Percentiles rank a stretch among this genome's conserved stretches.
Conservation (phyloP, 2,113 vertebrate species). For the Papio anubis region DNA sequence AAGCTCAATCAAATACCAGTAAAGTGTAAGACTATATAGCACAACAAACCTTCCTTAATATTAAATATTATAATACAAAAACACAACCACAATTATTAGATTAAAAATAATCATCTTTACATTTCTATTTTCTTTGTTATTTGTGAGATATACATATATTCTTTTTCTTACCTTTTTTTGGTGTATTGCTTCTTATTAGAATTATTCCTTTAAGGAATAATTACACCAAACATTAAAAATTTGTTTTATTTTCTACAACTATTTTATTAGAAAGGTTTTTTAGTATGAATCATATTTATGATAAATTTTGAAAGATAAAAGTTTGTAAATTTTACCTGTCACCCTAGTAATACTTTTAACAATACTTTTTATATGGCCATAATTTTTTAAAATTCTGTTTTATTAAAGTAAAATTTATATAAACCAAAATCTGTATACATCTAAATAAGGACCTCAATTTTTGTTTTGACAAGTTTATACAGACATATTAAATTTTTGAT, state of each 20-base stretch:
- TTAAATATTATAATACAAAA: background rate
- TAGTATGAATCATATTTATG: background rate
- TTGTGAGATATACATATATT: background rate
- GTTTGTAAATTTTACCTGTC: background rate
- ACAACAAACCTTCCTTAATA: background rate
- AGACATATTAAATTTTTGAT: background rate
- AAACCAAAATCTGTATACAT: background rate
- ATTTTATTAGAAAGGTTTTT: background rate
- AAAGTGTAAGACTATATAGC: background rate
- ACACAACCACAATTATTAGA: background rate
- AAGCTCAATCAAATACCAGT: too few relatives aligned
- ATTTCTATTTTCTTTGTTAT: background rate
- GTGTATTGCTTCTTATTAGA: background rate
- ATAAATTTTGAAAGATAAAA: background rate
- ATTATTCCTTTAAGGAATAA: background rate
- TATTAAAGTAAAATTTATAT: background rate
- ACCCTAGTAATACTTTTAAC: background rate
- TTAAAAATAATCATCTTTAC: background rate
- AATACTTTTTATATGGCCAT: background rate
- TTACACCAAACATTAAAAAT: background rate
- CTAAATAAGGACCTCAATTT: background rate
- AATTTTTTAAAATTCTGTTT: background rate
- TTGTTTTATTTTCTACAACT: background rate
- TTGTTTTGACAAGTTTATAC: background rate
- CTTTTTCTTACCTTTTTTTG: background rate